A percentile compares a stretch with the other conserved stretches of the same genome.
These are phyloP conservation scores for Elymnias hypermnestra DNA, from an alignment of 1,140 invertebrate species.

Conservation along the genomic window DNA sequence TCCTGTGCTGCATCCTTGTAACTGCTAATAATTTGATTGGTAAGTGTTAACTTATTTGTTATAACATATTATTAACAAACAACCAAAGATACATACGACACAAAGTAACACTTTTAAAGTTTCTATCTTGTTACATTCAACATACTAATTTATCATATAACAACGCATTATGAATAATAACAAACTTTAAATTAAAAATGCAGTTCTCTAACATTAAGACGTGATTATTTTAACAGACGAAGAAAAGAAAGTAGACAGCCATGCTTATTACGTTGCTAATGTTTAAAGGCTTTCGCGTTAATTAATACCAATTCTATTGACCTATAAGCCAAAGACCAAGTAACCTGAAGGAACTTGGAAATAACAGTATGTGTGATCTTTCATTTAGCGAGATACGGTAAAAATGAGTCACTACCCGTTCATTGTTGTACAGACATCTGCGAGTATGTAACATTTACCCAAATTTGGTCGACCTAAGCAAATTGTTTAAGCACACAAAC, in stretches of 20 bases:
- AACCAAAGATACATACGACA: slow-evolving; percentile 1
- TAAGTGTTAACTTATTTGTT: too few relatives aligned
- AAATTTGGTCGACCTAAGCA: slow-evolving; percentile 58
- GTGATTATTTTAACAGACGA: slow-evolving; percentile 4
- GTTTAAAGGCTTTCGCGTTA: slow-evolving; percentile 4
- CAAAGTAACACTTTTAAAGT: neutral
- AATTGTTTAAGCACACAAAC: slow-evolving; percentile 55
- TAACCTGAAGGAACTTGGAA: slow-evolving; percentile 31
- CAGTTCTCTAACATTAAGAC: neutral
- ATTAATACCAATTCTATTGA: slow-evolving; percentile 30
- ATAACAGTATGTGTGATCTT: slow-evolving; percentile 40
- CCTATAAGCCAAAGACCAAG: slow-evolving; percentile 37
- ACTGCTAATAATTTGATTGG: slow-evolving; percentile 93
- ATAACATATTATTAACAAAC: neutral
- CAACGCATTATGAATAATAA: slow-evolving; percentile 11
- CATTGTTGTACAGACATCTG: slow-evolving; percentile 44
- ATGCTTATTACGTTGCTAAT: slow-evolving; percentile 4
- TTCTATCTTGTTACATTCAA: neutral
- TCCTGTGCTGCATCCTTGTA: slow-evolving; percentile 91
- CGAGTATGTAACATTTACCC: slow-evolving; percentile 53
- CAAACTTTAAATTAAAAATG: slow-evolving; percentile 6
- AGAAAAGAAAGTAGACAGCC: slow-evolving; percentile 12
- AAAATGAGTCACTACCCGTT: slow-evolving; percentile 65
- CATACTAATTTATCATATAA: neutral
- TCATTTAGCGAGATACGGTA: slow-evolving; percentile 36